Evolutionary conservation across 1,140 invertebrate species (phyloP).

Genomic region (Drosophila lowei): DNA sequence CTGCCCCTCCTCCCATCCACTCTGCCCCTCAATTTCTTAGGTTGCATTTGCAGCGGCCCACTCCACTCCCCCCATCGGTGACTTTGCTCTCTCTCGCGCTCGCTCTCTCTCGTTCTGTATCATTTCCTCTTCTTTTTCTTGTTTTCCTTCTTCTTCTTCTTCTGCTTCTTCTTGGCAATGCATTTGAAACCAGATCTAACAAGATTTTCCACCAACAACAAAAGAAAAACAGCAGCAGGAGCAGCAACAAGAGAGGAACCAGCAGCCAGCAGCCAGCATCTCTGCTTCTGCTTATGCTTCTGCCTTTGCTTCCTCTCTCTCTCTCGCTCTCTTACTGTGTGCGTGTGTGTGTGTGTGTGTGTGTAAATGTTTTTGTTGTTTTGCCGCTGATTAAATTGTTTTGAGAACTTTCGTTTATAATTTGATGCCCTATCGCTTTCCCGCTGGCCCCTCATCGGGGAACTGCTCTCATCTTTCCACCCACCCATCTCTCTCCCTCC

Average conservation of each 20-base stretch:
- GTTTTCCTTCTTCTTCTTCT: constrained; percentile 34
- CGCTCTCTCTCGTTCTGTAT: constrained; percentile 35
- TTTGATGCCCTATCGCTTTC: constrained; percentile 56
- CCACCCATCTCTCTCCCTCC: constrained; percentile 10
- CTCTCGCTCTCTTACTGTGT: neutral
- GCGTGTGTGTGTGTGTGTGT: constrained; percentile 17
- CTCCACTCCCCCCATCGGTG: neutral
- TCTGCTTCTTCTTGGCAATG: constrained; percentile 35
- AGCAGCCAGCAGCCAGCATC: constrained; percentile 29
- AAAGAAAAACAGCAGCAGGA: too few species aligned
- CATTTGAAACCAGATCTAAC: constrained; percentile 65
- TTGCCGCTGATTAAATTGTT: constrained; percentile 72
- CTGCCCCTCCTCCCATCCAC: too few species aligned
- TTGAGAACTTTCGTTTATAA: constrained; percentile 71
- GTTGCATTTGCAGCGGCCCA: too few species aligned
- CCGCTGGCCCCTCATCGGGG: constrained; percentile 2
- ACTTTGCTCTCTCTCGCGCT: neutral
- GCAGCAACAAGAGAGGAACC: constrained; percentile 11
- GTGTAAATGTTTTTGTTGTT: constrained; percentile 58
- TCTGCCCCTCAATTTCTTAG: too few species aligned
- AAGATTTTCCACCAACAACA: constrained; percentile 57
- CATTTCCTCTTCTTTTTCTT: constrained; percentile 41
- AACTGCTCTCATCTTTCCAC: neutral
- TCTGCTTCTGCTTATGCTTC: constrained; percentile 10
- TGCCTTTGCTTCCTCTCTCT: neutral